phyloP scores from a whole-genome alignment of 2,797 vertebrate species.

The Gadopsis marmoratus region DNA sequence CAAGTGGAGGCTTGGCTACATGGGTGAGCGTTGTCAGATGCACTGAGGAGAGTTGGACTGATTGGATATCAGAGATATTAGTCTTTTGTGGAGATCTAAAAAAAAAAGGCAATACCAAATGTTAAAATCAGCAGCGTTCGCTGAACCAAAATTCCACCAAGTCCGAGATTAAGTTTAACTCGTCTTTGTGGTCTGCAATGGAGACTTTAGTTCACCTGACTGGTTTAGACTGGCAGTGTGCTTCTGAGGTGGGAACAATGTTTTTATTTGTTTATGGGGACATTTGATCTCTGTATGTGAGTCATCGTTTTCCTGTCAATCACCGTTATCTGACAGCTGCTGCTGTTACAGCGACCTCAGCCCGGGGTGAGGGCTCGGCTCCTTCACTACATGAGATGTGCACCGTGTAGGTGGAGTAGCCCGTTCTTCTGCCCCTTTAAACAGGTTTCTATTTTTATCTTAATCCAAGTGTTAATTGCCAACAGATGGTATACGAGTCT shows the following conservation, averaged over 20 bases:
- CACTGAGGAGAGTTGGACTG: not conserved
- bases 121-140: no score
- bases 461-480: not conserved
- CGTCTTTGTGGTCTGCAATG: not conserved
- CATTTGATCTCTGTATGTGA: not conserved
- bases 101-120: not conserved
- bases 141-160: not conserved
- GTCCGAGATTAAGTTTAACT: not conserved
- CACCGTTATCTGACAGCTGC: not conserved
- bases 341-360: not conserved
- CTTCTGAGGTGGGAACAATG: not conserved
- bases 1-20: conserved; percentile 87
- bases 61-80: not conserved
- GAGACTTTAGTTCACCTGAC: not conserved
- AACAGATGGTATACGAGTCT: conserved; percentile 2
- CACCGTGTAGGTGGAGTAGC: no score
- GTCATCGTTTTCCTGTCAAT: not conserved
- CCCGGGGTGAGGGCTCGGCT: not conserved
- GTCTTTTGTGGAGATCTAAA: not conserved
- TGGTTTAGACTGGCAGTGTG: not conserved
- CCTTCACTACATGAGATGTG: not conserved
- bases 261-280: not conserved
- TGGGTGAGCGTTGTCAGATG: conserved; percentile 86
- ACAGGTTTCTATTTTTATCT: not conserved
- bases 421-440: no score